Percentiles rank a stretch among this genome's conserved stretches.
Conservation (phyloP, 1,140 invertebrate genomes). For the Trichomalopsis sarcophagae region DNA sequence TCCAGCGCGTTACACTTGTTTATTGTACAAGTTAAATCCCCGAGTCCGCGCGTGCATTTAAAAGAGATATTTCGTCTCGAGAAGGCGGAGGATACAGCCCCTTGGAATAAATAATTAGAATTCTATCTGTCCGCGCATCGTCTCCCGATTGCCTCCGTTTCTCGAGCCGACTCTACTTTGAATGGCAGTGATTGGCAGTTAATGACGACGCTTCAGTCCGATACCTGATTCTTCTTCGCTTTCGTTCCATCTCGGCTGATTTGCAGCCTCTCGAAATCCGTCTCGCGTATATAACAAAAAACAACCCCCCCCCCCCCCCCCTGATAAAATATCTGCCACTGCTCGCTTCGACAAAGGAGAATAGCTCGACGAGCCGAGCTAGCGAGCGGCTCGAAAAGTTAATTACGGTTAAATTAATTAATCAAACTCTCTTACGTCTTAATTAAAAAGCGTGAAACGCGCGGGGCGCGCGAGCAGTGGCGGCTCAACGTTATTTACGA, state of each 20-base stretch:
- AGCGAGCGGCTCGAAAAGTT: conserved; percentile 25
- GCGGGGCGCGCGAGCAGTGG: background rate
- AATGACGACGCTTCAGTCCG: conserved; percentile 64
- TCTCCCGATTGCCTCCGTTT: conserved; percentile 46
- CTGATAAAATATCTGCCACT: background rate
- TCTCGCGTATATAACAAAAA: background rate
- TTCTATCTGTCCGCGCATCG: conserved; percentile 1
- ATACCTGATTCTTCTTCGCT: conserved; percentile 49
- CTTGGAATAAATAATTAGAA: conserved; percentile 10
- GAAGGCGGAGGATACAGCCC: background rate
- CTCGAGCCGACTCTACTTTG: conserved; percentile 43
- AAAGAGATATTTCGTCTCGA: background rate
- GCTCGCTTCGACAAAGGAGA: background rate
- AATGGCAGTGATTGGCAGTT: conserved; percentile 69
- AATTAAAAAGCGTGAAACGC: conserved; percentile 49
- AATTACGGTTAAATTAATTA: conserved; percentile 50
- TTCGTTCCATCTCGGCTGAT: background rate
- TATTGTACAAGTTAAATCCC: conserved; percentile 25
- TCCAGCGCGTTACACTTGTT: conserved; percentile 24
- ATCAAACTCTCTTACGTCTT: conserved; percentile 43
- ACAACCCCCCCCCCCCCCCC: no score
- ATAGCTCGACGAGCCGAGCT: background rate
- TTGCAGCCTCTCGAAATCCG: background rate
- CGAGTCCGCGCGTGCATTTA: background rate
- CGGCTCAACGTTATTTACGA: conserved; percentile 32